Evolutionary conservation across 2,888 invertebrate species (phyloP), one percentile per base, ranked within the genome.

Genomic region (Nycteola revayana): DNA sequence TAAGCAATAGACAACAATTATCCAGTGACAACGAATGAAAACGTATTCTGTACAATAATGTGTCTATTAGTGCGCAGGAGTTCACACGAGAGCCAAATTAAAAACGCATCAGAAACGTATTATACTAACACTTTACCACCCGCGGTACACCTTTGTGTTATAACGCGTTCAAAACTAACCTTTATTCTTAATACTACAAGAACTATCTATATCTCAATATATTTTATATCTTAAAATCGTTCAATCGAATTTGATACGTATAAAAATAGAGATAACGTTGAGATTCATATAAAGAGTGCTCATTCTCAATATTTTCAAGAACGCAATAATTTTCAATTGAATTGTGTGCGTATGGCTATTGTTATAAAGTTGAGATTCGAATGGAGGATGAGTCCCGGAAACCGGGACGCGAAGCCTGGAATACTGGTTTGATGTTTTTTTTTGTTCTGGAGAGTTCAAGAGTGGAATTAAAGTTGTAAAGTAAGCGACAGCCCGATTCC

Each of bases 71-170:
- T 76, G 79, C 78, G 78, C 76, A 69, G 64, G 78, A 79, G 78
- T 77, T 87, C 85, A 84, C 86, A 84, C 83, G 81, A 70, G 69
- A 60, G 49, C 69, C 63, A 74, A 78, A 87, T 87, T 86, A 87
- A 84, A 87, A 85, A 78, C 68, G 63, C 85, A 81, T 87, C 85
- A 86, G 64, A 81, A 85, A 82, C 75, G 66, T 81, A 86, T 87
- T 87, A 86, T 64, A 70, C 65, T 65, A 70, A 78, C 76, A 74
- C 79, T 72, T 70, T 67, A 49, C 79, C 79, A 75, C 80, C 79
- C 61, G 66, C 51, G 44, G 59, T 40, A 25, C 24, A 10, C 36
- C 43, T 57, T 58, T 51, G 41, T 41, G n/a, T n/a, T n/a, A n/a
- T n/a, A n/a, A n/a, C n/a, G n/a, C n/a, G n/a, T n/a, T n/a, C n/a